Evolutionary conservation across 2,888 invertebrate genomes (phyloP), one percentile per base, ranked within the genome.

Genomic region (Pristionchus maxplancki): DNA sequence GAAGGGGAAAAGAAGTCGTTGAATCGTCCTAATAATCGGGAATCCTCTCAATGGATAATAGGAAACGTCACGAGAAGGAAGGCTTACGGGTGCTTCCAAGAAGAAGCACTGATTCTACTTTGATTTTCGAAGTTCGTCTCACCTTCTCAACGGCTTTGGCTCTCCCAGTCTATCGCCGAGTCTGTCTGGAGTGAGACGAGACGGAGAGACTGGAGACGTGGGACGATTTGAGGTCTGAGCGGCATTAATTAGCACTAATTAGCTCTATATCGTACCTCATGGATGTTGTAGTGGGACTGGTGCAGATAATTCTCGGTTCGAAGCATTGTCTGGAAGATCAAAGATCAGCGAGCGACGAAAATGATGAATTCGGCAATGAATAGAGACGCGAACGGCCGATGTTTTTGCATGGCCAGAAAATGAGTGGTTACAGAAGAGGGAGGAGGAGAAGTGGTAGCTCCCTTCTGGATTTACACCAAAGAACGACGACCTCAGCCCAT

Each of bases 231-330:
- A 40, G 0, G 82, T 34, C 82, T 83, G 2, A 53, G 53, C 4
- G 11, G 31, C 11, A 67, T 34, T 34, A 67, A 34, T 58, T 34
- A 67, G 17, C 31, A 44, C 37, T 37, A 13, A 71, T 71, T 37
- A 17, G 44, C 34, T 71, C 8, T n/a, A n/a, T 40, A 44, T n/a
- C 40, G 11, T 53, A 83, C 82, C 50, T 83, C 82, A 34, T 83
- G 82, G 24, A 83, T 83, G 82, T 83, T 83, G 37, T 83, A 83
- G 53, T 83, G 82, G 28, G 82, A 83, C 28, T 34, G 53, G 34
- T 83, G 82, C 44, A 83, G 82, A 34, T 83, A 83, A 15, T 83
- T 50, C 37, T 83, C 82, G 37, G 82, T 83, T 1, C 82, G 50
- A 31, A 83, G 82, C 82, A 83, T 83, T 0, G 13, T 48, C 48